Conservation (phyloP, 2,888 invertebrate genomes). For the Griposia aprilina region DNA sequence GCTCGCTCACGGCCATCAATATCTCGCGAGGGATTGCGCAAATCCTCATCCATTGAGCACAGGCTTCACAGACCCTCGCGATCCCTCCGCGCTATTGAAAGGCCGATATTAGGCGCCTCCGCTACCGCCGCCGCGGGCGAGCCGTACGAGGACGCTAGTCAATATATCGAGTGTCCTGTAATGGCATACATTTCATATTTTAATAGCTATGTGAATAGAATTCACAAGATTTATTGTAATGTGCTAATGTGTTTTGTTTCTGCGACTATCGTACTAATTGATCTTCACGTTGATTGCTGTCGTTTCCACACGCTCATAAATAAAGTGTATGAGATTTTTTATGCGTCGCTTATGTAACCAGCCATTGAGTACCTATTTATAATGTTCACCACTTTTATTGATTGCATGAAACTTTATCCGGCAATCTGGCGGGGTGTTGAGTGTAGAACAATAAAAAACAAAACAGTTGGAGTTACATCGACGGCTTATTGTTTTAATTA, state of each 20-base stretch:
- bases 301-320: background rate
- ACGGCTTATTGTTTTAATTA: constrained; percentile 62
- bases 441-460: constrained; percentile 30
- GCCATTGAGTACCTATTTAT: too few relatives aligned
- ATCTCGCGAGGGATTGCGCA: constrained; percentile 70
- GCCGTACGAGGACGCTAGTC: background rate
- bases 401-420: background rate
- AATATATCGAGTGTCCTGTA: constrained; percentile 34
- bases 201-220: constrained; percentile 23
- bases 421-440: background rate
- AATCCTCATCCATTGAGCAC: constrained; percentile 75
- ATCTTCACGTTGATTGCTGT: background rate
- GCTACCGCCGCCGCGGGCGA: constrained; percentile 35
- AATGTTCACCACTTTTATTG: background rate
- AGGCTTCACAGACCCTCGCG: constrained; percentile 62
- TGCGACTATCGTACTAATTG: background rate
- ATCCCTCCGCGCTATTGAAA: constrained; percentile 51
- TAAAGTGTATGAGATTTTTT: background rate
- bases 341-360: too few relatives aligned
- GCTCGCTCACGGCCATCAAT: constrained; percentile 68
- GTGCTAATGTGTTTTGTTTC: constrained; percentile 5
- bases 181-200: constrained; percentile 12
- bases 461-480: constrained; percentile 17
- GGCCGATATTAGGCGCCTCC: constrained; percentile 26
- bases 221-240: constrained; percentile 9